phyloP scores from a whole-genome alignment of 1,140 invertebrate species.

The Scaptomyza pallida region DNA sequence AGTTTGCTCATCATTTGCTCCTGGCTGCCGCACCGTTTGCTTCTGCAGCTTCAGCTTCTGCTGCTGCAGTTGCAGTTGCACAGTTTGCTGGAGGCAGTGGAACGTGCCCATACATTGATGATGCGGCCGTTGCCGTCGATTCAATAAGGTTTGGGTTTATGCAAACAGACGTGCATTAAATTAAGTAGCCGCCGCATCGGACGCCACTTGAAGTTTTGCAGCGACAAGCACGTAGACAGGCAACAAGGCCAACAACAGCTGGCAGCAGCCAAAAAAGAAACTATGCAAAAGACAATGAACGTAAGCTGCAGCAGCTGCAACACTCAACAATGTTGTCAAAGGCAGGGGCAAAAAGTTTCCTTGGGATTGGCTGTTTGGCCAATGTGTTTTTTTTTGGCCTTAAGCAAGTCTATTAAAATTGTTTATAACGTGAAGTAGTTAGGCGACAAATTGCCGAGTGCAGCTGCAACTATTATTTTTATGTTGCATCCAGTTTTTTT shows the following conservation, averaged over 20 bases:
- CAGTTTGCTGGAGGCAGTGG: slow-evolving; percentile 40
- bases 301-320: slow-evolving; percentile 44
- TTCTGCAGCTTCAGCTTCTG: not conserved
- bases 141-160: slow-evolving; percentile 81
- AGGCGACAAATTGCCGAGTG: slow-evolving; percentile 20
- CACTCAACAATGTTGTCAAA: slow-evolving; percentile 59
- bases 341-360: not conserved
- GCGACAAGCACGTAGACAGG: slow-evolving; percentile 62
- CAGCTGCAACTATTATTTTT: slow-evolving; percentile 55
- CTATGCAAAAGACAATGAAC: slow-evolving; percentile 69
- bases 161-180: slow-evolving; percentile 82
- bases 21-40: slow-evolving; percentile 13
- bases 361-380: slow-evolving; percentile 28
- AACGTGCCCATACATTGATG: slow-evolving; percentile 81
- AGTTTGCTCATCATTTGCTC: slow-evolving; percentile 78
- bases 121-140: slow-evolving; percentile 52
- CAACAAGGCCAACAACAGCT: slow-evolving; percentile 9
- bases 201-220: slow-evolving; percentile 57
- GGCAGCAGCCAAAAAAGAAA: slow-evolving; percentile 40
- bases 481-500: slow-evolving; percentile 57
- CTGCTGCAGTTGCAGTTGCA: slow-evolving; percentile 19
- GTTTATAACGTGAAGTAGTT: slow-evolving; percentile 58
- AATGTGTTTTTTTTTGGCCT: slow-evolving; percentile 67
- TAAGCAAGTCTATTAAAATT: slow-evolving; percentile 82
- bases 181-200: slow-evolving; percentile 72